phyloP scores from a whole-genome alignment of 1,140 invertebrate species.

The Apis cerana region DNA sequence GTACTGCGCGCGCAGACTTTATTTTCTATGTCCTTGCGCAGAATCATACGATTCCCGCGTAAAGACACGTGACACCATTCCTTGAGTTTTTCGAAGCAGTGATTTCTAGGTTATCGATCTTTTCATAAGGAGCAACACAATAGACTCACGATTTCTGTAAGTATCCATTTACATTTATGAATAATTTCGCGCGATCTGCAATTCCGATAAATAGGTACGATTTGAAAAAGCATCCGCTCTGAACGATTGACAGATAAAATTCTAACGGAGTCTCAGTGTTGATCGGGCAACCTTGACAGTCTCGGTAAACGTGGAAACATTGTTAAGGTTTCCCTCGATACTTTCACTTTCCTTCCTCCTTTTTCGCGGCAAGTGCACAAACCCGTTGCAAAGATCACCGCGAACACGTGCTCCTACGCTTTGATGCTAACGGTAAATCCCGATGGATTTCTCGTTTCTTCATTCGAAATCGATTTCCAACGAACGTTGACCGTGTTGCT shows the following conservation, averaged over 20 bases:
- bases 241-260: constrained; percentile 47
- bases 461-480: constrained; percentile 12
- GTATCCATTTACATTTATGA: constrained; percentile 2
- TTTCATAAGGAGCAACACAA: background rate
- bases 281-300: constrained; percentile 57
- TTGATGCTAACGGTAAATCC: constrained; percentile 34
- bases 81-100: background rate
- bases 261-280: constrained; percentile 42
- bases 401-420: constrained; percentile 35
- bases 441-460: constrained; percentile 20
- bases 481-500: background rate
- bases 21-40: constrained; percentile 16
- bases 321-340: constrained; percentile 58
- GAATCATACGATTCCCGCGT: constrained; percentile 22
- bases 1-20: background rate
- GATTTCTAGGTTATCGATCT: constrained; percentile 25
- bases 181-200: constrained; percentile 30
- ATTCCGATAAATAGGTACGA: background rate
- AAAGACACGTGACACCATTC: constrained; percentile 25
- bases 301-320: constrained; percentile 59
- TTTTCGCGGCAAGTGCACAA: constrained; percentile 52
- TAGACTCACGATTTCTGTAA: background rate
- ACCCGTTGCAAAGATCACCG: constrained; percentile 20
- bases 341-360: constrained; percentile 60
- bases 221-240: constrained; percentile 35